Evolutionary conservation across 2,113 vertebrate species (phyloP), one percentile per base, ranked within the genome.

Genomic region (Pteronura brasiliensis): DNA sequence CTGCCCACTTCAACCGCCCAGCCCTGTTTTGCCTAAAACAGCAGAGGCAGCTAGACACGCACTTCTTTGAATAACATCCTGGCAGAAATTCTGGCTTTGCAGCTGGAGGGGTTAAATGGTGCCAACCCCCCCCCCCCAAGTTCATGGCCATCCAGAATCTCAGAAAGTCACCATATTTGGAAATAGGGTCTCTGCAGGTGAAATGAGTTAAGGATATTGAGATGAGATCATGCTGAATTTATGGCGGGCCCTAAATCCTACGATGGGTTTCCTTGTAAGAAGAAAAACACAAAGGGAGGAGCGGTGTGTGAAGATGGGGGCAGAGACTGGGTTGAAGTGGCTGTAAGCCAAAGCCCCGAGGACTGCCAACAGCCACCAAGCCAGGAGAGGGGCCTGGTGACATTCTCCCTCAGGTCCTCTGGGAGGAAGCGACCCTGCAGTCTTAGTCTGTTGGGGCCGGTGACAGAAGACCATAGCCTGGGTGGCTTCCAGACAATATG

Each of bases 171-270:
- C 39, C 49, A 89, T 42, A 84, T 49, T 69, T 93, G n/a, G 79
- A 96, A 95, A 84, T n/a, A 69, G 86, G 34, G 34, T 69, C 79
- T 96, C 67, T 89, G 55, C 21, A 52, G 61, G 25, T 61, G 15
- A 59, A 89, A 61, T 89, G 4, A 76, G 79, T 72, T 79, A 79
- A 85, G 39, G 20, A 79, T 61, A 39, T 6, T 34, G 29, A 59
- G 67, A 88, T 39, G 67, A 69, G 39, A 65, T 47, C 77, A 57
- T 27, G 34, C 59, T 88, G 79, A 61, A 61, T 47, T 89, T 59
- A 52, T 34, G 57, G 25, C 67, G 25, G 52, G 36, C 29, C 59
- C 86, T 85, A 85, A 79, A 71, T 59, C 49, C 91, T 69, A 18
- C 13, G 27, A 79, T 31, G 25, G 65, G 42, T 72, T 7, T 90